phyloP scores from a whole-genome alignment of 2,888 invertebrate species.

The Spatulosminthurus flaviceps region DNA sequence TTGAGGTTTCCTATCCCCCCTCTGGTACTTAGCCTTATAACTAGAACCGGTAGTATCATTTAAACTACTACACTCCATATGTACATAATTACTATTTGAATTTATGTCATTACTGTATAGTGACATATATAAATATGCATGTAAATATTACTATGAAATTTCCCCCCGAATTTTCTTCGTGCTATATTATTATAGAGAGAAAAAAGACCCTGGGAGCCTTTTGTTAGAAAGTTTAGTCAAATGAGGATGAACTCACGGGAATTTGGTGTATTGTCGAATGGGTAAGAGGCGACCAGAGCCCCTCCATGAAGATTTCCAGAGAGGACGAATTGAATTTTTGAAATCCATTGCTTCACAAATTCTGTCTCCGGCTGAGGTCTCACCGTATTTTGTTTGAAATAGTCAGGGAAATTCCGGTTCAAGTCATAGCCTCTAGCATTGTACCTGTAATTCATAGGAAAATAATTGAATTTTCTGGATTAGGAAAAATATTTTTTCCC shows the following conservation, averaged over 20 bases:
- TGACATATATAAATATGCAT: too few relatives aligned
- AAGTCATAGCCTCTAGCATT: conserved; percentile 89
- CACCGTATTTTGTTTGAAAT: conserved; percentile 86
- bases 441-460: conserved; percentile 70
- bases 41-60: background rate
- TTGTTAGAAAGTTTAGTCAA: background rate
- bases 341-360: conserved; percentile 93
- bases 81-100: too few relatives aligned
- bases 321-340: conserved; percentile 90
- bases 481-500: too few relatives aligned
- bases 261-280: conserved; percentile 94
- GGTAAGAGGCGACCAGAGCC: conserved; percentile 94
- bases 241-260: conserved; percentile 77
- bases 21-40: too few relatives aligned
- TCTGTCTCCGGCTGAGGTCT: conserved; percentile 93
- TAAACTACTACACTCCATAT: background rate
- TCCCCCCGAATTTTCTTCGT: too few relatives aligned
- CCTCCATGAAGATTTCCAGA: conserved; percentile 96
- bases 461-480: background rate
- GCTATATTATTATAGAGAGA: background rate
- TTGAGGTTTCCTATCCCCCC: too few relatives aligned
- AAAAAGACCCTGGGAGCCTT: background rate
- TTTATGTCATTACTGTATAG: too few relatives aligned
- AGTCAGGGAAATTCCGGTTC: conserved; percentile 96
- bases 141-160: too few relatives aligned